Percentiles rank a stretch among this genome's conserved stretches.
Conservation (phyloP, 2,888 invertebrate species). For the Halictus quadricinctus region DNA sequence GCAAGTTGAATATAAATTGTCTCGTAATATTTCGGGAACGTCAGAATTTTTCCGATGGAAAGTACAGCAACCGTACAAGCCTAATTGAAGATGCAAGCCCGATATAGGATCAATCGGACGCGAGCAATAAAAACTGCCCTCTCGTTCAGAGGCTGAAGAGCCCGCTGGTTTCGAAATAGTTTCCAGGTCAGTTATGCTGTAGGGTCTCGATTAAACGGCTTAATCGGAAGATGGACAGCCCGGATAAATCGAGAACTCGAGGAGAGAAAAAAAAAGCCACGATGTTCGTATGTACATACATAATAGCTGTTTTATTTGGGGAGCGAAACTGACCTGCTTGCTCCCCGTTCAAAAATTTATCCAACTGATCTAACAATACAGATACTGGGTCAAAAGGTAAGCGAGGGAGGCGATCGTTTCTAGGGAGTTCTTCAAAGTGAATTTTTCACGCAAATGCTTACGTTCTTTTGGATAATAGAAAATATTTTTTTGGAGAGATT, state of each 20-base stretch:
- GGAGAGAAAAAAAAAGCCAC: background rate
- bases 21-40: background rate
- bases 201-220: background rate
- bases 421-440: background rate
- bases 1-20: too few relatives aligned
- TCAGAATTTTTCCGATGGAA: background rate
- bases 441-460: background rate
- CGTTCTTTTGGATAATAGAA: background rate
- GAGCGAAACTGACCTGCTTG: background rate
- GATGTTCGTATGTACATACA: background rate
- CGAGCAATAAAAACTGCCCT: background rate
- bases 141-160: background rate
- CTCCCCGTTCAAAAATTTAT: background rate
- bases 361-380: background rate
- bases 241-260: background rate
- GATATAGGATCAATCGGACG: background rate
- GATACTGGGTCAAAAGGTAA: background rate
- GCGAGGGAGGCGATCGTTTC: background rate
- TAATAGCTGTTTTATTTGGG: background rate
- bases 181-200: background rate
- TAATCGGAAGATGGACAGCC: background rate
- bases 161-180: conserved; percentile 3
- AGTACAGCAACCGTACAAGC: background rate
- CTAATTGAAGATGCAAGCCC: background rate
- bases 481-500: background rate